Base-by-base conservation (phyloP, 2,797 vertebrate genomes). In the Pipistrellus pipistrellus region DNA sequence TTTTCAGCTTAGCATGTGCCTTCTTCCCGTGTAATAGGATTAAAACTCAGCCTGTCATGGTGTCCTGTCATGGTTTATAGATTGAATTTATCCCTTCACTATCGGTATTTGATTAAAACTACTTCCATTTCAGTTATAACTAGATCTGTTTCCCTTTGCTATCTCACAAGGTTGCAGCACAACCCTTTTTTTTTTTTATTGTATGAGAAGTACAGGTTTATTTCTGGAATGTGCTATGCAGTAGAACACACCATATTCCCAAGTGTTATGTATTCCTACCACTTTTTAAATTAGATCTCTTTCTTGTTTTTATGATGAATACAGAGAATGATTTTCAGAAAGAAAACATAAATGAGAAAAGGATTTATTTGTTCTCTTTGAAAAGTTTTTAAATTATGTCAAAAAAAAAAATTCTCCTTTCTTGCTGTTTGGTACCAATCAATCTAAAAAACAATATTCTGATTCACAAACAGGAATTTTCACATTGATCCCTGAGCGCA, bases 31-130 rank as follows among this genome's bases (percentile, higher is more conserved):
- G 53, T 82, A 91, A 94, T 83, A 93, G 1, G 21, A 96, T 94
- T 96, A 87, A 66, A 96, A 94, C 23, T 3, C 18, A 78, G 89
- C 81, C 93, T 83, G 93, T 85, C 72, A 77, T 73, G 51, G 21
- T 46, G 82, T 82, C 71, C 90, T 48, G 80, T 97, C 97, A 95
- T 27, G 38, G 90, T 95, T 94, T 84, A 48, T 94, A 25, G 72
- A 96, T 92, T 95, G 44, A 88, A 95, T 97, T 95, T 94, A 96
- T 91, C 32, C 80, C 35, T 89, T 90, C 48, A 71, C 41, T 80
- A 76, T 92, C 95, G 96, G 48, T 27, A 95, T 96, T 98, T 97
- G 96, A 95, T 97, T 85, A 91, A 88, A 91, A 93, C 84, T 97
- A 30, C 18, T 0, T 96, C 12, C 32, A 46, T 81, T 88, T 53